These are phyloP conservation scores for Empis stercorea DNA, from an alignment of 2,888 invertebrate species.

Conservation along the genomic window DNA sequence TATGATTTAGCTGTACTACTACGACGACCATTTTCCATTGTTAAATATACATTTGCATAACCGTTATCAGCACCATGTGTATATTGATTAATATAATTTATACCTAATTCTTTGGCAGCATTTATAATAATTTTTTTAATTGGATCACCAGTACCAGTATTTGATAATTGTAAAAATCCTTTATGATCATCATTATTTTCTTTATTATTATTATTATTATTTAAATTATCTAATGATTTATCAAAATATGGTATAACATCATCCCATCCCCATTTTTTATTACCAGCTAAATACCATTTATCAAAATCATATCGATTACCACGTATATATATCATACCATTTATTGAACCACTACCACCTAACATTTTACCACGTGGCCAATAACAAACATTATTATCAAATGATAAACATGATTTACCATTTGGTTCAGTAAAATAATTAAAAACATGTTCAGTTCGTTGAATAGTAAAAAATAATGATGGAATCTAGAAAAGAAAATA, in stretches of 20 bases:
- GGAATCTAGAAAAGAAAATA: not conserved
- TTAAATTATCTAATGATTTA: conserved; percentile 47
- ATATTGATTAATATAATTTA: conserved; percentile 50
- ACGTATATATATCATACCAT: conserved; percentile 50
- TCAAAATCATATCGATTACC: conserved; percentile 54
- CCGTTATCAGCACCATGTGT: conserved; percentile 56
- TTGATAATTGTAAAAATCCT: not conserved
- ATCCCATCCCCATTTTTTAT: conserved; percentile 56
- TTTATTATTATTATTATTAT: conserved; percentile 53
- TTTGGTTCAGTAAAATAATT: conserved; percentile 23
- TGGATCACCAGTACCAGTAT: not conserved
- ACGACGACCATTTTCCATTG: conserved; percentile 37
- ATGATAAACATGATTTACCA: conserved; percentile 18
- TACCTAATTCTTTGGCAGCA: conserved; percentile 53
- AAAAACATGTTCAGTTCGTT: not conserved
- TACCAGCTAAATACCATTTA: conserved; percentile 47
- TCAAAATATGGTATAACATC: conserved; percentile 67
- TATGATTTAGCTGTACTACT: conserved; percentile 45
- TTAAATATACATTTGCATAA: conserved; percentile 41
- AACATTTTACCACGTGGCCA: conserved; percentile 49
- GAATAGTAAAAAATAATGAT: not conserved
- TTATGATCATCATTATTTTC: conserved; percentile 18
- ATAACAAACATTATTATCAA: conserved; percentile 28
- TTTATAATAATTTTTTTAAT: conserved; percentile 46
- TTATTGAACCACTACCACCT: conserved; percentile 51